These are phyloP conservation scores for Bombyx mori DNA, from an alignment of 1,140 invertebrate genomes.

Conservation along the genomic window DNA sequence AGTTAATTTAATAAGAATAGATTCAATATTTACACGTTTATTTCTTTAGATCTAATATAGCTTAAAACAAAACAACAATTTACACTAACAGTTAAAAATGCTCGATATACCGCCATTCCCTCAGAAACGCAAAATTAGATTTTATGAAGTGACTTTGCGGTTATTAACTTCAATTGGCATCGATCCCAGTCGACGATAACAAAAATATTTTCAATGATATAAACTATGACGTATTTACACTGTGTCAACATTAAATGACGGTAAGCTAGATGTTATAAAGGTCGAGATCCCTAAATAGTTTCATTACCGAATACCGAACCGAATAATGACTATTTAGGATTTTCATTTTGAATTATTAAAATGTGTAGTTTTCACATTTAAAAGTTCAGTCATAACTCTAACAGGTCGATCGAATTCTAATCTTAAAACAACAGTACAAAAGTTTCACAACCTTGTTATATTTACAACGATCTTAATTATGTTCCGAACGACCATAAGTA, in stretches of 20 bases:
- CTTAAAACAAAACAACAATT: constrained; percentile 71
- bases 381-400: constrained; percentile 9
- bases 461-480: constrained; percentile 56
- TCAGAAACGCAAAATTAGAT: constrained; percentile 60
- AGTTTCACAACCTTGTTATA: constrained; percentile 68
- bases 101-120: constrained; percentile 60
- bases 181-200: constrained; percentile 66
- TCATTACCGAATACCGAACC: too few relatives aligned
- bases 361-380: too few relatives aligned
- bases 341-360: too few relatives aligned
- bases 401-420: constrained; percentile 48
- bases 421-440: constrained; percentile 45
- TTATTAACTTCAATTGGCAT: constrained; percentile 65
- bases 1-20: constrained; percentile 57
- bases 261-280: too few relatives aligned
- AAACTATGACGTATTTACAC: constrained; percentile 26
- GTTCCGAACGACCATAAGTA: constrained; percentile 9
- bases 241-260: too few relatives aligned
- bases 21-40: constrained; percentile 60
- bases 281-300: too few relatives aligned
- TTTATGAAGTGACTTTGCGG: constrained; percentile 55
- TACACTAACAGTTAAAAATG: constrained; percentile 70
- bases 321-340: too few relatives aligned
- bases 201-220: constrained; percentile 59
- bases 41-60: constrained; percentile 58